A percentile compares a stretch with the other conserved stretches of the same genome.
These are phyloP conservation scores for Stratiomys singularior DNA, from an alignment of 2,888 invertebrate species.

Conservation along the genomic window DNA sequence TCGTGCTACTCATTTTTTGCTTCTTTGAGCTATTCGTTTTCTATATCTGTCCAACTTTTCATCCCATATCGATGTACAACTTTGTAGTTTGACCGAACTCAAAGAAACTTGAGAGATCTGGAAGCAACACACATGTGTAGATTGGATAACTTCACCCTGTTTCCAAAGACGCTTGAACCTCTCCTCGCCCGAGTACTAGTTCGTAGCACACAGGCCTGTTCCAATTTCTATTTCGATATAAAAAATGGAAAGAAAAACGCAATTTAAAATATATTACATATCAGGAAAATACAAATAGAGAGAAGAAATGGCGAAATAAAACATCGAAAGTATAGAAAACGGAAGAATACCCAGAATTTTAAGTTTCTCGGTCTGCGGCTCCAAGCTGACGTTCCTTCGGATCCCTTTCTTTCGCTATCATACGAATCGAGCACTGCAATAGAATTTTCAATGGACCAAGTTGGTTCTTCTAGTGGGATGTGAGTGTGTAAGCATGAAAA, in stretches of 20 bases:
- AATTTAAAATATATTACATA: conserved; percentile 39
- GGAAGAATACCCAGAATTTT: conserved; percentile 37
- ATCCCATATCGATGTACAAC: conserved; percentile 31
- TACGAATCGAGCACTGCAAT: conserved; percentile 4
- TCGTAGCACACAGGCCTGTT: conserved; percentile 3
- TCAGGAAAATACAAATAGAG: conserved; percentile 11
- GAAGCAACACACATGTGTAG: conserved; percentile 9
- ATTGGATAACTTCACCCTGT: conserved; percentile 21
- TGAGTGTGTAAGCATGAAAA: conserved; percentile 5
- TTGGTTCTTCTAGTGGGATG: background rate
- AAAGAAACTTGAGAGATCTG: too few species aligned
- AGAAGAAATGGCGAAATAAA: conserved; percentile 25
- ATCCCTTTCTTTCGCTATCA: conserved; percentile 4
- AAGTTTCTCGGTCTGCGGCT: conserved; percentile 29
- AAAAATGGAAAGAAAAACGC: conserved; percentile 30
- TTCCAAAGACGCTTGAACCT: background rate
- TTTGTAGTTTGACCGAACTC: conserved; percentile 27
- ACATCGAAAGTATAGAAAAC: background rate
- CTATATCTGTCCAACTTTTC: conserved; percentile 43
- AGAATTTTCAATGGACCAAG: conserved; percentile 26
- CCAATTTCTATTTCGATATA: conserved; percentile 11
- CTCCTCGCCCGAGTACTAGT: conserved; percentile 4
- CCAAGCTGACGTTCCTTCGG: conserved; percentile 18
- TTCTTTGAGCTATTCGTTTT: conserved; percentile 20
- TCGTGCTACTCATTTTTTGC: background rate